Conservation (phyloP, 2,888 invertebrate genomes). For the Idaea dimidiata region DNA sequence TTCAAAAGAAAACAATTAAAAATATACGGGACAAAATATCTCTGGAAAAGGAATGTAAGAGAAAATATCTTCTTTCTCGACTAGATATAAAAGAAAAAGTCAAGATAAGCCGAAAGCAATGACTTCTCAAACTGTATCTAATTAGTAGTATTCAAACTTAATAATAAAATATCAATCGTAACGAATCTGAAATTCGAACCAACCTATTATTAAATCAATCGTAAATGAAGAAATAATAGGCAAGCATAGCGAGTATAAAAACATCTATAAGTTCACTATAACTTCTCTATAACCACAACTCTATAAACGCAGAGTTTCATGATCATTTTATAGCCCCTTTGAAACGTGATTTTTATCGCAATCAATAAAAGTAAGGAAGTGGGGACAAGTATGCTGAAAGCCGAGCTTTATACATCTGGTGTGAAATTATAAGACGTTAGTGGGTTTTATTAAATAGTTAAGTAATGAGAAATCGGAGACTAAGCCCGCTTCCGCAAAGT, state of each 20-base stretch:
- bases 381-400: not conserved
- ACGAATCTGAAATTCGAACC: not conserved
- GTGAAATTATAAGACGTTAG: not conserved
- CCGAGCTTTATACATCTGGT: slow-evolving; percentile 1
- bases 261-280: not conserved
- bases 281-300: not conserved
- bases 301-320: slow-evolving; percentile 1
- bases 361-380: slow-evolving; percentile 1
- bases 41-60: too few relatives aligned
- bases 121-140: too few relatives aligned
- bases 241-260: not conserved
- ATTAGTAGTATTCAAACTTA: not conserved
- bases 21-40: too few relatives aligned
- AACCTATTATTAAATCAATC: not conserved
- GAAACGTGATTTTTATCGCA: slow-evolving; percentile 1
- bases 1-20: too few relatives aligned
- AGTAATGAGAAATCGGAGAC: not conserved
- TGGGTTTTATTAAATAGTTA: not conserved
- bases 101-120: too few relatives aligned
- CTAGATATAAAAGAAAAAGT: too few relatives aligned
- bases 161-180: not conserved
- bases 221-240: not conserved
- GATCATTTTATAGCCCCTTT: slow-evolving; percentile 1
- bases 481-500: too few relatives aligned
- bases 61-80: too few relatives aligned